Base-by-base conservation (phyloP, 2,888 invertebrate species). In the Epinotia demarniana region DNA sequence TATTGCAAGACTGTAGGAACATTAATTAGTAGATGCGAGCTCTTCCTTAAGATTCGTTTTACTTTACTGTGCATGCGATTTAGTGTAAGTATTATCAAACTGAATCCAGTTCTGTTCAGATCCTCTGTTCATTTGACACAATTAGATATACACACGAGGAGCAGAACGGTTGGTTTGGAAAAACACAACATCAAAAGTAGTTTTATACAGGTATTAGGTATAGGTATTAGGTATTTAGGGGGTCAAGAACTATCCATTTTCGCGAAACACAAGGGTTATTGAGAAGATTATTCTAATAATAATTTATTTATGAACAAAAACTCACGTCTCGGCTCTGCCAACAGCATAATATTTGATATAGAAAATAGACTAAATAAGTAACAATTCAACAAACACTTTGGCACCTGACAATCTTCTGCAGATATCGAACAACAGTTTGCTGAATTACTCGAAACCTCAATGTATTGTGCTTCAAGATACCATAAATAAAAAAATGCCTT, bases 401-500 rank as follows among this genome's bases (percentile, higher is more conserved):
- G 16, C 49, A 49, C 49, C n/a, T 9, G 11, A 8, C 63, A 64
- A 64, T 23, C 23, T 23, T 49, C 64, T 49, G 27, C 9, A n/a
- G 19, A 57, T 19, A 19, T 8, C 53, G 53, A 53, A 53, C n/a
- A 19, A 19, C 18, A 9, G 3, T 57, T 57, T 57, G 9, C 19
- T 57, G 18, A 57, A 11, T n/a, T 23, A 49, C 49, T 64, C 49
- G 9, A 27, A 49, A 64, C 64, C 23, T 23, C 16, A 12, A 46
- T 23, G 46, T 81, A n/a, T 81, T 71, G 49, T 82, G 82, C 89
- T 90, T 79, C 43, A 81, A 85, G 19, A 11, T 57, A 75, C 58
- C 19, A 72, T n/a, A 33, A 27, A 53, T 62, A 71, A 53, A 8
- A 8, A 71, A 13, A 23, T 8, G 8, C 16, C 1, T 18, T 33